phyloP scores from a whole-genome alignment of 2,888 invertebrate species.

The Melinaea menophilus region DNA sequence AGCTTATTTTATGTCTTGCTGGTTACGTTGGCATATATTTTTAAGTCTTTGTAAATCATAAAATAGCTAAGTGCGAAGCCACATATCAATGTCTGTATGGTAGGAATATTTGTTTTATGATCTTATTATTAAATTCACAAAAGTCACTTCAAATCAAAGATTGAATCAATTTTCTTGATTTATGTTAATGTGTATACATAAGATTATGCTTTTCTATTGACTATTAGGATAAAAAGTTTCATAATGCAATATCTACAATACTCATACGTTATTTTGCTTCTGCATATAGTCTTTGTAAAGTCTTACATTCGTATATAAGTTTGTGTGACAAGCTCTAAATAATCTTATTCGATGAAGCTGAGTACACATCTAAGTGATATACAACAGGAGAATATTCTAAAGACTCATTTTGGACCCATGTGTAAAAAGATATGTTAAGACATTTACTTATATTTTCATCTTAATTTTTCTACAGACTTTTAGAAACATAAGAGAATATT shows the following conservation, averaged over 20 bases:
- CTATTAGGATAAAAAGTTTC: neutral
- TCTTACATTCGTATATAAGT: constrained; percentile 14
- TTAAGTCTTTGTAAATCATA: too few species aligned
- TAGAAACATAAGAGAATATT: too few species aligned
- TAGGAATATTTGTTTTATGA: too few species aligned
- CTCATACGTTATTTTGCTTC: neutral
- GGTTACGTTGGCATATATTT: neutral
- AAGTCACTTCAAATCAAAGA: too few species aligned
- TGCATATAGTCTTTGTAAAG: neutral
- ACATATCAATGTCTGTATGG: too few species aligned
- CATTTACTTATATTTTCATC: too few species aligned
- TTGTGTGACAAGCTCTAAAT: constrained; percentile 40
- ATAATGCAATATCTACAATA: neutral
- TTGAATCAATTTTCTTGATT: too few species aligned
- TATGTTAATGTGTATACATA: neutral
- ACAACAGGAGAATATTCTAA: constrained; percentile 18
- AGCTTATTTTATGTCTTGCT: constrained; percentile 8
- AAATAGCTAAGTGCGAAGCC: too few species aligned
- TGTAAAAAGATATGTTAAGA: constrained; percentile 13
- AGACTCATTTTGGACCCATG: constrained; percentile 18
- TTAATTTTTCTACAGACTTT: too few species aligned
- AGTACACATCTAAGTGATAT: constrained; percentile 33
- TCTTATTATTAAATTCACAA: too few species aligned
- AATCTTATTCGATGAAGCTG: constrained; percentile 45
- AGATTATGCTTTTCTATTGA: neutral